Evolutionary conservation across 2,797 vertebrate species (phyloP).

Genomic region (Pterois miles): DNA sequence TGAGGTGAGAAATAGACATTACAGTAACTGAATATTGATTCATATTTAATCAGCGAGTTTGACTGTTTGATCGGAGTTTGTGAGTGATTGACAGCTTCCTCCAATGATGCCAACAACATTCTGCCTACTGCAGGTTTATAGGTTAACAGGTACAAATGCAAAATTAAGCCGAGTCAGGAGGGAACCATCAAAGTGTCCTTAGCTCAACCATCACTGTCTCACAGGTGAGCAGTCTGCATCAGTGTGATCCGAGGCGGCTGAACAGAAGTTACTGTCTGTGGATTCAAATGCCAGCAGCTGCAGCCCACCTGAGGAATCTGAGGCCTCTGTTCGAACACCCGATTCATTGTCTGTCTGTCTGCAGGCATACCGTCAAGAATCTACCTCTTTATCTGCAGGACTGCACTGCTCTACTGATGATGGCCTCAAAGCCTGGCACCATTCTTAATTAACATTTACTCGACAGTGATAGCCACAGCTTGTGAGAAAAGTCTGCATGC

Average conservation of each 20-base stretch:
- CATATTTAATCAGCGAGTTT: no score
- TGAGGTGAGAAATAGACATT: no score
- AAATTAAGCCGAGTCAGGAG: not conserved
- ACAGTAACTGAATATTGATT: no score
- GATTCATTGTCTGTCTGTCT: constrained; percentile 4
- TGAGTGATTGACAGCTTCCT: no score
- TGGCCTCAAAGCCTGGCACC: not conserved
- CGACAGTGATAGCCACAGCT: accelerated
- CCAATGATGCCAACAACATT: no score
- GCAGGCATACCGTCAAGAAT: not conserved
- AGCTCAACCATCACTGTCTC: not conserved
- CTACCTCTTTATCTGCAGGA: not conserved
- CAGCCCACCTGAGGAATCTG: not conserved
- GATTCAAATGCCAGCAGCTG: constrained; percentile 3
- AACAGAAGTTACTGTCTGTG: not conserved
- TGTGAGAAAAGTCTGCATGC: not conserved
- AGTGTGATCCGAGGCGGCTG: not conserved
- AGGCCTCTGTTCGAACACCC: constrained; percentile 10
- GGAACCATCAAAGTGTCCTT: not conserved
- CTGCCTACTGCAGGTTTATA: no score
- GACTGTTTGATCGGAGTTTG: no score
- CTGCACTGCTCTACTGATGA: not conserved
- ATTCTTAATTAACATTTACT: not conserved
- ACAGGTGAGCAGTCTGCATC: constrained; percentile 21
- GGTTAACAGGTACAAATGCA: not conserved